phyloP scores from a whole-genome alignment of 2,888 invertebrate genomes.

The Leucoma salicis region DNA sequence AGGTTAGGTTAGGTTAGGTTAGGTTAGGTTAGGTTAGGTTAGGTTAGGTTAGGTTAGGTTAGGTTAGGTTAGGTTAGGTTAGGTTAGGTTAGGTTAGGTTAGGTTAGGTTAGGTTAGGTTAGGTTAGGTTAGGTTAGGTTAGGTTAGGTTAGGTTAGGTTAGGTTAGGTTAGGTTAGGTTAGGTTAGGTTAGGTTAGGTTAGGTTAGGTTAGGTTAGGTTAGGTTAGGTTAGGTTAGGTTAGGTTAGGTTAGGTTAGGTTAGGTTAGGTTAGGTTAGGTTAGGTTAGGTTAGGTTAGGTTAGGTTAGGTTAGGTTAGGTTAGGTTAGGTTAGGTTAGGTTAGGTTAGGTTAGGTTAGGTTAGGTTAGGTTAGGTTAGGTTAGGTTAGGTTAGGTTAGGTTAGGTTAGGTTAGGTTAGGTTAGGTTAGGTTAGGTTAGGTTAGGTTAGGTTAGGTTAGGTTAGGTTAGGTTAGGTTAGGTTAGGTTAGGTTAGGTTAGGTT shows the following conservation, averaged over 20 bases:
- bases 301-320: conserved; percentile 14
- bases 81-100: conserved; percentile 22
- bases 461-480: too few species aligned
- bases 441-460: too few species aligned
- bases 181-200: conserved; percentile 21
- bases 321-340: conserved; percentile 19
- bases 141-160: conserved; percentile 23
- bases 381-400: conserved; percentile 24
- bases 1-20: conserved; percentile 20
- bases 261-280: conserved; percentile 7
- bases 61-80: conserved; percentile 22
- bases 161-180: conserved; percentile 22
- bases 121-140: conserved; percentile 21
- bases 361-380: conserved; percentile 23
- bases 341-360: conserved; percentile 19
- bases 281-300: conserved; percentile 15
- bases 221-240: conserved; percentile 20
- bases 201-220: conserved; percentile 21
- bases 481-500: too few species aligned
- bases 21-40: conserved; percentile 22
- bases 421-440: too few species aligned
- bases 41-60: conserved; percentile 22
- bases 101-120: conserved; percentile 20
- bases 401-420: too few species aligned
- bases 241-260: conserved; percentile 9